A percentile compares a stretch with the other conserved stretches of the same genome.
Conservation (phyloP, 2,888 invertebrate species). For the Euclidia mi region DNA sequence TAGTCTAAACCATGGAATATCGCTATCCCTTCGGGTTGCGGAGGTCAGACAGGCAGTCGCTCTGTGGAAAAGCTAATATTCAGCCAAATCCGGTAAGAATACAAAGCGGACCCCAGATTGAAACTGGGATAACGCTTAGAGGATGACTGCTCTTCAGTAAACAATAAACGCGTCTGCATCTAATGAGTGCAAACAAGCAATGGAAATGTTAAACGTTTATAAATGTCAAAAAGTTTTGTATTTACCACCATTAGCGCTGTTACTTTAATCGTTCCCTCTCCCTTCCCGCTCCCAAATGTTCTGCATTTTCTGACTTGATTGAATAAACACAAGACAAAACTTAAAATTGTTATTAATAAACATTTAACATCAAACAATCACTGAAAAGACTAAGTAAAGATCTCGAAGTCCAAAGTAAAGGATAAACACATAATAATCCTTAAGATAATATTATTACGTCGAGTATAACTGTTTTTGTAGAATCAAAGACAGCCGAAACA, state of each 20-base stretch:
- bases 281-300: conserved; percentile 21
- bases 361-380: conserved; percentile 12
- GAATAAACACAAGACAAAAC: conserved; percentile 25
- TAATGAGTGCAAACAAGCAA: too few species aligned
- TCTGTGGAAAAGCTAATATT: too few species aligned
- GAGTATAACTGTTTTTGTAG: conserved; percentile 12
- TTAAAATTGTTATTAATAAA: conserved; percentile 19
- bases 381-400: conserved; percentile 11
- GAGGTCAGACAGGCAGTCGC: too few species aligned
- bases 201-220: too few species aligned
- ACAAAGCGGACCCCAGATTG: too few species aligned
- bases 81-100: too few species aligned
- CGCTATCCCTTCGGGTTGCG: too few species aligned
- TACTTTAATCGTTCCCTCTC: conserved; percentile 29
- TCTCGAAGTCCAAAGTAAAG: conserved; percentile 11
- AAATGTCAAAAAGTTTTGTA: conserved; percentile 38
- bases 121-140: too few species aligned
- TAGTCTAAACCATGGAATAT: too few species aligned
- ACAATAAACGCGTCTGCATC: too few species aligned
- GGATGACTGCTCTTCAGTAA: too few species aligned
- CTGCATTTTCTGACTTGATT: conserved; percentile 22
- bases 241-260: conserved; percentile 23
- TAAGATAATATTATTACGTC: conserved; percentile 22
- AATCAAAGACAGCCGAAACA: conserved; percentile 24
- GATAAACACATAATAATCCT: conserved; percentile 14